A percentile compares a stretch with the other conserved stretches of the same genome.
Evolutionary conservation across 2,888 invertebrate genomes (phyloP).

Genomic region (Calameuta idolon): DNA sequence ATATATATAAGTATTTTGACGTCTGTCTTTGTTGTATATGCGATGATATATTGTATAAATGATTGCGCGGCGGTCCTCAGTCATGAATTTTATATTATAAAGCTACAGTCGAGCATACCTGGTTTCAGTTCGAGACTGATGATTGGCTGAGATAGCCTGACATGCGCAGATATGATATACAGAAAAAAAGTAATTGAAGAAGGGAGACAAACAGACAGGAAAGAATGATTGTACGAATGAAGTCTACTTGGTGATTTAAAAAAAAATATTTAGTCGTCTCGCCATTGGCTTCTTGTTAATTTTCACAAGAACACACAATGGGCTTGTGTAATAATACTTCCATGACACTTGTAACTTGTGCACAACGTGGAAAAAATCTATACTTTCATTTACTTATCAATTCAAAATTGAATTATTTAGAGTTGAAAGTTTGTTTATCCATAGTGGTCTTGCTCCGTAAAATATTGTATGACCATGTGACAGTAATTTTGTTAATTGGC

Average conservation of each 20-base stretch:
- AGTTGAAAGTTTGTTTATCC: not conserved
- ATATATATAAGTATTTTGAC: not conserved
- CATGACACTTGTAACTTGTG: not conserved
- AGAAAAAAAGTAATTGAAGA: not conserved
- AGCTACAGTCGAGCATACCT: not conserved
- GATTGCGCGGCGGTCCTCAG: not conserved
- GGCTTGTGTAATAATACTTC: not conserved
- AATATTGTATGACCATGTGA: not conserved
- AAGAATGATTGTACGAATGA: not conserved
- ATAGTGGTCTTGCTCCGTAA: not conserved
- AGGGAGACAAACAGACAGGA: not conserved
- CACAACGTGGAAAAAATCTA: not conserved
- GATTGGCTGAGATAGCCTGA: not conserved
- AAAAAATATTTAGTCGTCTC: not conserved
- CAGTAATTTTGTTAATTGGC: not conserved
- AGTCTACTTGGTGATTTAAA: not conserved
- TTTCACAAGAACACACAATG: not conserved
- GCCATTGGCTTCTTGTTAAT: not conserved
- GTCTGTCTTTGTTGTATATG: conserved; percentile 11
- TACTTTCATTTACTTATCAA: not conserved
- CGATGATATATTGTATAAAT: not conserved
- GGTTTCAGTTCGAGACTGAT: not conserved
- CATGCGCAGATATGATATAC: not conserved
- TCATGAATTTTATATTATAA: not conserved
- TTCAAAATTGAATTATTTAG: not conserved